Conservation (phyloP, 2,113 vertebrate genomes). For the Aramus guarauna region DNA sequence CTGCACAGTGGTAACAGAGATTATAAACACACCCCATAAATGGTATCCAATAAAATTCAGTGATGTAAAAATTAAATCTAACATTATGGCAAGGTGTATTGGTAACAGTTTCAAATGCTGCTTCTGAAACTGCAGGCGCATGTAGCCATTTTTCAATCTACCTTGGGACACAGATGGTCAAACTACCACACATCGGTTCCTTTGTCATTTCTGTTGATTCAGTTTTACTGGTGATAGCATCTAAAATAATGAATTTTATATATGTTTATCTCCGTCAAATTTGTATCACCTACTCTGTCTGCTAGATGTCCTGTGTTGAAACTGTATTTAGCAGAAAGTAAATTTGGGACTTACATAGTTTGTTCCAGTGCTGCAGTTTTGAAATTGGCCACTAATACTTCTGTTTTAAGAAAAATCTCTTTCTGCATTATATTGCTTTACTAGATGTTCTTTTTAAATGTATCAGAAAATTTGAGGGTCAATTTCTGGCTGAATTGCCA, state of each 20-base stretch:
- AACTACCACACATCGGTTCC: background rate
- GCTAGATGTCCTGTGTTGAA: background rate
- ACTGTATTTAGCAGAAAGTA: background rate
- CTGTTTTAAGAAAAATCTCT: background rate
- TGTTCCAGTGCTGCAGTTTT: background rate
- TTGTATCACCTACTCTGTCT: background rate
- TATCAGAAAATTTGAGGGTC: background rate
- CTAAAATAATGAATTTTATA: background rate
- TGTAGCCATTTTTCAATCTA: background rate
- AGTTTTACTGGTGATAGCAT: background rate
- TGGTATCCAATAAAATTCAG: background rate
- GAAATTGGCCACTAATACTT: background rate
- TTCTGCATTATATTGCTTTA: background rate
- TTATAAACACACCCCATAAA: background rate
- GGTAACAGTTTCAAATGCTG: background rate
- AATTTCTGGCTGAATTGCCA: background rate
- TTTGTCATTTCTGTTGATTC: background rate
- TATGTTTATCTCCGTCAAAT: background rate
- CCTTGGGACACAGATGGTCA: background rate
- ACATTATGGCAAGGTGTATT: background rate
- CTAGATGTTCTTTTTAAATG: background rate
- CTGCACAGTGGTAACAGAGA: background rate
- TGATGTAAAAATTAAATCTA: background rate
- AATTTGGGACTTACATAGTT: background rate
- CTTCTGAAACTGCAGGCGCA: background rate